Evolutionary conservation across 2,888 invertebrate species (phyloP), one percentile per base, ranked within the genome.

Genomic region (Drosophila nr. medialis): DNA sequence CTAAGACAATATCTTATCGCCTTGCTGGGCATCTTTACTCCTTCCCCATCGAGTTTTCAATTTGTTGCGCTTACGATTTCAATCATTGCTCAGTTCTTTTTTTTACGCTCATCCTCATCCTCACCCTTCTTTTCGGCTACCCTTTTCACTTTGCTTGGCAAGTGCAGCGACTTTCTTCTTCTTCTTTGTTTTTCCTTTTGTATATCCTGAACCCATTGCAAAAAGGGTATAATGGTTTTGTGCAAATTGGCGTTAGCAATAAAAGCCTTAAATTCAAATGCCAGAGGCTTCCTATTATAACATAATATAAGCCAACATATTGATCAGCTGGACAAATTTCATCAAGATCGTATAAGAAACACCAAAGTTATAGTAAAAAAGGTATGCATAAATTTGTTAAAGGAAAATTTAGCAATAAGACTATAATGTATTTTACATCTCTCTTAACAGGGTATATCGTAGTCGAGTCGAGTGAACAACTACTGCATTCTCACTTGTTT

Each of bases 1-100:
- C 69, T 54, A 60, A 42, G 59, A 78, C 40, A 68, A 66, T 66
- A 59, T 68, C 72, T 72, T 75, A 80, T 77, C 74, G 59, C 34
- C 27, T 24, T 10, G n/a, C 59, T 55, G 67, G 63, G 34, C 67
- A 61, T 66, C 56, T 55, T 51, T 42, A 49, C 60, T 64, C 29
- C 21, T 36, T 27, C 36, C 49, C 8, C 21, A 13, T 49, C 21
- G 70, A 64, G 51, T 38, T 55, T 60, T 71, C 77, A 72, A 74
- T 75, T 75, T 76, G 76, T 70, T 76, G 58, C 69, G 79, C 76
- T 73, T 83, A 76, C 65, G 69, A 64, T 75, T 75, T 88, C 75
- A 71, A 78, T 79, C 64, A 69, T 73, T 69, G 49, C 72, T 42
- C 64, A 1, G 45, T 45, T 45, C 24, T 24, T 24, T 45, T 45